A percentile compares a stretch with the other conserved stretches of the same genome.
Conservation (phyloP, 2,888 invertebrate genomes). For the Pseudolycoriella hygida region DNA sequence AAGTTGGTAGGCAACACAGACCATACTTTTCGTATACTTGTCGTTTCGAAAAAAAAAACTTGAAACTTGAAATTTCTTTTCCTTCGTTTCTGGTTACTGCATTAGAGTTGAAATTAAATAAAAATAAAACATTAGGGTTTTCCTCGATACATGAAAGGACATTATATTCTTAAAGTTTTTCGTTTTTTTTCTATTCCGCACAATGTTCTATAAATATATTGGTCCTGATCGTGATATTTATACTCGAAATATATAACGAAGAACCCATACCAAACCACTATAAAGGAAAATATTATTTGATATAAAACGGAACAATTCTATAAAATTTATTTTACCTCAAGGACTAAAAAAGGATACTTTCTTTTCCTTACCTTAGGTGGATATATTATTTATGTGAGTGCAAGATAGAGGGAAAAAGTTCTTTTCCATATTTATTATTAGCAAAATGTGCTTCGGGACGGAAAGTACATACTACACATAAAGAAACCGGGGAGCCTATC, state of each 20-base stretch:
- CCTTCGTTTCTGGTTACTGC: background rate
- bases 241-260: no score
- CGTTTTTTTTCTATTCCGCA: no score
- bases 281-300: constrained; percentile 1
- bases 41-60: no score
- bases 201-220: no score
- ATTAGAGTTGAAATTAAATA: constrained; percentile 1
- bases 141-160: background rate
- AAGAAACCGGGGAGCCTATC: background rate
- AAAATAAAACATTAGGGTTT: constrained; percentile 1
- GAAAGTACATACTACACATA: no score
- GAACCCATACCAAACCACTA: background rate
- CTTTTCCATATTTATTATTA: no score
- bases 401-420: no score
- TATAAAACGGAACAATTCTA: constrained; percentile 1
- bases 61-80: background rate
- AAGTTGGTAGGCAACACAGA: no score
- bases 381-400: no score
- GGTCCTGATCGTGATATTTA: no score
- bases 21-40: no score
- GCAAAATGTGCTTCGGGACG: no score
- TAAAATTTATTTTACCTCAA: constrained; percentile 1
- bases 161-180: background rate
- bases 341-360: constrained; percentile 1
- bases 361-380: background rate